These are phyloP conservation scores for Coturnix japonica DNA, from an alignment of 2,113 vertebrate genomes.

Conservation along the genomic window DNA sequence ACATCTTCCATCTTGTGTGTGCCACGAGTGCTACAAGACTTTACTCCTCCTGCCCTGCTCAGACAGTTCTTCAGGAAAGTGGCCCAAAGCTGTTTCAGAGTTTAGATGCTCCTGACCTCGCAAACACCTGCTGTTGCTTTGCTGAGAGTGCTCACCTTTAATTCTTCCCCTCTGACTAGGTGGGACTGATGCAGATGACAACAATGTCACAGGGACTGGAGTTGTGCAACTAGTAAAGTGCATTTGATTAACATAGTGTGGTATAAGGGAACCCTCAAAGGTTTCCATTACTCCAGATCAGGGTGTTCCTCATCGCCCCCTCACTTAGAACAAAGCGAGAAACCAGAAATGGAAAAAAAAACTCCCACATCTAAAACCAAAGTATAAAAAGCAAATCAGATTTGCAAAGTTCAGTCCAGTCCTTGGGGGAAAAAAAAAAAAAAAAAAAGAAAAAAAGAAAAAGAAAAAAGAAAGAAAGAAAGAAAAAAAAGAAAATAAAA, in stretches of 20 bases:
- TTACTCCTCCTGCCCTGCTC: not conserved
- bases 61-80: not conserved
- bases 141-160: not conserved
- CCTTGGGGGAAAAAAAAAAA: not conserved
- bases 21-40: not conserved
- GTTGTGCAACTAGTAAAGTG: not conserved
- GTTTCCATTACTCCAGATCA: not conserved
- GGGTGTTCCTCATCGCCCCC: not conserved
- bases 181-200: not conserved
- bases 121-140: not conserved
- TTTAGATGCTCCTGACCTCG: not conserved
- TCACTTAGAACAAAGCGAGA: not conserved
- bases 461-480: not conserved
- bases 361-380: not conserved
- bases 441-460: not conserved
- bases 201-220: not conserved
- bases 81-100: not conserved
- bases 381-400: not conserved
- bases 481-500: too few species aligned
- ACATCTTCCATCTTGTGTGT: not conserved
- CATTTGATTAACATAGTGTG: not conserved
- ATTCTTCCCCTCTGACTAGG: fast-evolving
- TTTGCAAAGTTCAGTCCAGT: not conserved
- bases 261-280: not conserved
- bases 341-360: not conserved